These are phyloP conservation scores for Datnioides undecimradiatus DNA, from an alignment of 2,113 vertebrate species.

Conservation along the genomic window DNA sequence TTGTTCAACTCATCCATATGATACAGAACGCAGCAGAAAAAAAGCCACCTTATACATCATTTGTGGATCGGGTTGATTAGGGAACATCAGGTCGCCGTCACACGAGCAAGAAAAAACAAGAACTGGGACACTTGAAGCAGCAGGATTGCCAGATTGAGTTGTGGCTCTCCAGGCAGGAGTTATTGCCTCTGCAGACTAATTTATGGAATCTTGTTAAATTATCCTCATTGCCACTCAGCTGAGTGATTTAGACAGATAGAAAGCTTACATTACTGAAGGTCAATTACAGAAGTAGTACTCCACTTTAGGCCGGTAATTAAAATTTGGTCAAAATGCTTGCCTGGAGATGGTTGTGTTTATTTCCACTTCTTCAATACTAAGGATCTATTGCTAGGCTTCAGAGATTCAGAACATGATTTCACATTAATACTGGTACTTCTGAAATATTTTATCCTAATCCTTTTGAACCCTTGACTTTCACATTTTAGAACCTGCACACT, in stretches of 20 bases:
- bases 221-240: conserved; percentile 39
- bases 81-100: not conserved
- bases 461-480: not conserved
- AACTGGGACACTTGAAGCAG: conserved; percentile 16
- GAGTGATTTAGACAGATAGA: conserved; percentile 28
- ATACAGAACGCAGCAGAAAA: not conserved
- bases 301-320: conserved; percentile 13
- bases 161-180: conserved; percentile 37
- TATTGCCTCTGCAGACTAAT: conserved; percentile 49
- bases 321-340: not conserved
- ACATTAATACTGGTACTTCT: not conserved
- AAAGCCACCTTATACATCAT: not conserved
- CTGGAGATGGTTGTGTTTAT: not conserved
- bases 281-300: conserved; percentile 20
- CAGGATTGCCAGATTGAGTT: conserved; percentile 35
- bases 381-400: not conserved
- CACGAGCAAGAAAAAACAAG: not conserved
- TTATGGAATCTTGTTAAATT: conserved; percentile 52
- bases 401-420: not conserved
- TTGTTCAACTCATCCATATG: not conserved
- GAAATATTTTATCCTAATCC: not conserved
- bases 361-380: not conserved
- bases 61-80: not conserved
- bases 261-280: conserved; percentile 21
- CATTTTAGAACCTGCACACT: not conserved